Base-by-base conservation (phyloP, 2,113 vertebrate genomes). In the Xenopus borealis region DNA sequence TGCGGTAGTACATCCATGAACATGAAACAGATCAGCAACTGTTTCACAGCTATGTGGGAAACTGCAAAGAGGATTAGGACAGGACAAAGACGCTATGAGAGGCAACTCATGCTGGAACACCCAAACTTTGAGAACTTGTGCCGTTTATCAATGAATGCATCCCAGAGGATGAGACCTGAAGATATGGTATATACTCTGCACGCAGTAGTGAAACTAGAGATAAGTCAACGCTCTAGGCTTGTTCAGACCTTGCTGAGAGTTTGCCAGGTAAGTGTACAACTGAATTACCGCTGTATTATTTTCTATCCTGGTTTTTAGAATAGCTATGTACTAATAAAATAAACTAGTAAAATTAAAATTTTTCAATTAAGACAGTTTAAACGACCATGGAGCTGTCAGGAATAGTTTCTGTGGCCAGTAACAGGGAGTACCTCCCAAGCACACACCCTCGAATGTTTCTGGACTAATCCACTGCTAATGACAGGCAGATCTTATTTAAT, bases 231-330 rank as follows among this genome's bases (percentile, higher is more conserved):
- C 16, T 94, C 94, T 4, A 86, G 86, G 0, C 85, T 98, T 0
- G 80, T 98, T 13, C 95, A 98, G 84, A 94, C 92, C 0, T 83
- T 95, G 61, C 79, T 98, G 27, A 89, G 94, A 40, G 72, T 86
- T n/a, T 89, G 88, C 50, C 95, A 98, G 88, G 97, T 97, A 85
- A 85, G 81, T 19, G 58, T 12, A 10, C 2, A 16, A 27, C 3
- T 20, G 9, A 61, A 20, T 9, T 40, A 40, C 33, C 7, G 33
- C 33, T 40, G 8, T 40, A 40, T 2, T 6, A 40, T 40, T 40
- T 33, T 40, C 33, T 40, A 1, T 40, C 5, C 33, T 40, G 33
- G 33, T 40, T 1, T 40, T 40, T 40, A 40, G 33, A 40, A 40
- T 7, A 40, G 5, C 33, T 40, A 6, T 40, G 6, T 40, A 27